These are phyloP conservation scores for Marmota monax DNA, from an alignment of 2,113 vertebrate genomes.

Conservation along the genomic window DNA sequence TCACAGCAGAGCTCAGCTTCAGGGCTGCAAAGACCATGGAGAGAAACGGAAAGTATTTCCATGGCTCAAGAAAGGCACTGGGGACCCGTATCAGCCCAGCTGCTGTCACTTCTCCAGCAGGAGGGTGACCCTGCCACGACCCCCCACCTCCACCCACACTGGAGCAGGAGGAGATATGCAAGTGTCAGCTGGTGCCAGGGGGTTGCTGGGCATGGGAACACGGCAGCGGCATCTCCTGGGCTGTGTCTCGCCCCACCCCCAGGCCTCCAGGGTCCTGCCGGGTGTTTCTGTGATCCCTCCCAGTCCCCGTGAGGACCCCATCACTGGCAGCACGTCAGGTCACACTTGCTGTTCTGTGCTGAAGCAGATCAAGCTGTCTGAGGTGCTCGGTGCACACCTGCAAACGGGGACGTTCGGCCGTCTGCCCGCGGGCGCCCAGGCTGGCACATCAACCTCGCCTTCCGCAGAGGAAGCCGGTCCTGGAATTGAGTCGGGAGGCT, in stretches of 20 bases:
- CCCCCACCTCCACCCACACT: background rate
- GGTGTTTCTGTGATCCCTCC: background rate
- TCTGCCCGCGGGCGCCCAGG: background rate
- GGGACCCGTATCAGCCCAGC: background rate
- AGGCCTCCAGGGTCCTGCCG: background rate
- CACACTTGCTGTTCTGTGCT: background rate
- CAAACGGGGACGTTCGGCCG: background rate
- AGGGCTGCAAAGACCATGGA: background rate
- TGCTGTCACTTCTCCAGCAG: background rate
- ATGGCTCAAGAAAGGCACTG: background rate
- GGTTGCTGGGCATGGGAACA: background rate
- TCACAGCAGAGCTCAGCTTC: background rate
- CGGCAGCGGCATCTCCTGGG: background rate
- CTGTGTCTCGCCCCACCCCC: background rate
- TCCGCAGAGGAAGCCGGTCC: background rate
- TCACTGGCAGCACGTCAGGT: background rate
- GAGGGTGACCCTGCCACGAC: too few species aligned
- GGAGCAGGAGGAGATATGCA: background rate
- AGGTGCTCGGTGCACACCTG: rapidly evolving
- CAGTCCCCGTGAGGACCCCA: background rate
- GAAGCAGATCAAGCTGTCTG: background rate
- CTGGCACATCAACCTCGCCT: too few species aligned
- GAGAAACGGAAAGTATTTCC: background rate
- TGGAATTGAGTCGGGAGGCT: background rate
- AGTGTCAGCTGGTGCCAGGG: background rate